Conservation (phyloP, 1,140 invertebrate species). For the Idris sp. region DNA sequence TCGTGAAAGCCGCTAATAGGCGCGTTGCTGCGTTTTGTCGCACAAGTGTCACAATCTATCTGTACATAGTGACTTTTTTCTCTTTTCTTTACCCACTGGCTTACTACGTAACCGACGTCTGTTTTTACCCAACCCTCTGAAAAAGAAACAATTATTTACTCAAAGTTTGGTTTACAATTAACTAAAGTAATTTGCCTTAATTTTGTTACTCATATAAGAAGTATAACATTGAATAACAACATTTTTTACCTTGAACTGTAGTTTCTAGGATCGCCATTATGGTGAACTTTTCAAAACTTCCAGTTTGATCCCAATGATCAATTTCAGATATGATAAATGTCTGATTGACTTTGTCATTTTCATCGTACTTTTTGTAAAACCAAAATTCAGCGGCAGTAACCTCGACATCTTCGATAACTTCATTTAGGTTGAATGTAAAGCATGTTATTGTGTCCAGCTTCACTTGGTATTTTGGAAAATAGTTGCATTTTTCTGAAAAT, state of each 20-base stretch:
- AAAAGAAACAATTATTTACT: conserved; percentile 19
- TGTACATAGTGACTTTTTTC: conserved; percentile 84
- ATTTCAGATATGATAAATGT: conserved; percentile 88
- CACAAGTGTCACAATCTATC: conserved; percentile 87
- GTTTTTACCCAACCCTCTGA: conserved; percentile 89
- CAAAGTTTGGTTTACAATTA: too few relatives aligned
- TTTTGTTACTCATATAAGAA: background rate
- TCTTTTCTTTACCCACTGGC: conserved; percentile 84
- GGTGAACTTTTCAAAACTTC: conserved; percentile 85
- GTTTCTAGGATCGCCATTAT: conserved; percentile 87
- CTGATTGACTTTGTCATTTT: conserved; percentile 81
- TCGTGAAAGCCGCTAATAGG: conserved; percentile 78
- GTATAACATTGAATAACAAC: background rate
- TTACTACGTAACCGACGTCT: conserved; percentile 84
- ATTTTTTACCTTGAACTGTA: conserved; percentile 79
- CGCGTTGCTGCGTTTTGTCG: conserved; percentile 80
- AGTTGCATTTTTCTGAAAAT: conserved; percentile 67
- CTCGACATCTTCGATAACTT: conserved; percentile 84
- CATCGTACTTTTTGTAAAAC: conserved; percentile 86
- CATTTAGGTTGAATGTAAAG: conserved; percentile 83
- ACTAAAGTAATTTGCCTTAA: too few relatives aligned
- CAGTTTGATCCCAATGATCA: conserved; percentile 85
- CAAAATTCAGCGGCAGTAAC: conserved; percentile 87
- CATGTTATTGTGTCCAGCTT: conserved; percentile 80
- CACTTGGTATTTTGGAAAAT: conserved; percentile 69